A percentile compares a stretch with the other conserved stretches of the same genome.
phyloP scores from a whole-genome alignment of 1,140 invertebrate genomes.

The Hyles vespertilio region DNA sequence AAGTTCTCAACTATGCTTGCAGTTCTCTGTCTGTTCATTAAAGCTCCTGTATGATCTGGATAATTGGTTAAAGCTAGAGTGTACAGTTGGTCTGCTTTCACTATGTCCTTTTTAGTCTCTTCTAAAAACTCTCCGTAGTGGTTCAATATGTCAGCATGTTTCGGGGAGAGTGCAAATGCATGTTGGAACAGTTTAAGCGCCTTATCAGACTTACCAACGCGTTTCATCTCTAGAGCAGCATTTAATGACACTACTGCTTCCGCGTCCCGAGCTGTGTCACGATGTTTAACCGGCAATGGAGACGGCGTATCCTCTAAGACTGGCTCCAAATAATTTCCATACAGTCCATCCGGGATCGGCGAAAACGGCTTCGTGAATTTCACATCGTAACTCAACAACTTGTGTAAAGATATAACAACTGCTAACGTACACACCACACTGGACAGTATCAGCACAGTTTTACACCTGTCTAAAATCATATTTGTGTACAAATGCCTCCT shows the following conservation, averaged over 20 bases:
- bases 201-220: conserved; percentile 88
- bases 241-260: conserved; percentile 91
- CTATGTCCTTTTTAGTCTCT: conserved; percentile 88
- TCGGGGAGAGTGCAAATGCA: conserved; percentile 91
- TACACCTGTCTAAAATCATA: conserved; percentile 61
- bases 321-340: conserved; percentile 57
- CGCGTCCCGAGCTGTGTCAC: conserved; percentile 58
- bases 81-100: conserved; percentile 94
- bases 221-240: conserved; percentile 89
- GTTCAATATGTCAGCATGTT: conserved; percentile 94
- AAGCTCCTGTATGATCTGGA: conserved; percentile 88
- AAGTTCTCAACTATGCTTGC: conserved; percentile 92
- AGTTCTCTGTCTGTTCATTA: conserved; percentile 89
- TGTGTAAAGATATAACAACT: conserved; percentile 58
- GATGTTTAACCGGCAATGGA: conserved; percentile 23
- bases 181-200: conserved; percentile 93
- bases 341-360: conserved; percentile 60
- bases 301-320: conserved; percentile 38
- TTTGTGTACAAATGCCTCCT: conserved; percentile 42
- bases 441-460: conserved; percentile 61
- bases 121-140: conserved; percentile 97
- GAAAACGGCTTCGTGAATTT: conserved; percentile 61
- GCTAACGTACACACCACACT: conserved; percentile 61
- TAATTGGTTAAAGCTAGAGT: conserved; percentile 86
- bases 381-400: conserved; percentile 54